Base-by-base conservation (phyloP, 1,140 invertebrate genomes). In the Grapholita molesta region DNA sequence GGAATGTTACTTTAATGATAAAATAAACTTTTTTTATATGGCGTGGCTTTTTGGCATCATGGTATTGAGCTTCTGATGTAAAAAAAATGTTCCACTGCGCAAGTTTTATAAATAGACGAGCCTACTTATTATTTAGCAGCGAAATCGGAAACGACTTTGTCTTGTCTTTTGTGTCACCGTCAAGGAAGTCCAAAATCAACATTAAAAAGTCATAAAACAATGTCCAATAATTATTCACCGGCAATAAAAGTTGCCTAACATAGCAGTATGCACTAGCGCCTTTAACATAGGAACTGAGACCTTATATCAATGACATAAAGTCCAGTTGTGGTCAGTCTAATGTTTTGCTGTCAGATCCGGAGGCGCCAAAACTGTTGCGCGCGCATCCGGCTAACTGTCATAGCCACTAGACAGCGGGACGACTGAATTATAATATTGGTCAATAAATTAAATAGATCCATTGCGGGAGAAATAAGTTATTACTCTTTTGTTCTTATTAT, bases 321-420 rank as follows among this genome's bases (percentile, higher is more conserved):
- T n/a, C n/a, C n/a, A n/a, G n/a, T n/a, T n/a, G n/a, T n/a, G n/a
- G n/a, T n/a, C n/a, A n/a, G n/a, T n/a, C n/a, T n/a, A n/a, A n/a
- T n/a, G n/a, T n/a, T n/a, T n/a, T n/a, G n/a, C n/a, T 25, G 24
- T 21, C 55, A 9, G 28, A 28, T 61, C 55, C 55, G 55, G 55
- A 30, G 55, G 55, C 55, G 55, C 55, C 28, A 71, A 79, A 78
- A 53, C 75, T 72, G 6, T 74, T 74, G 69, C 0, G 61, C 77
- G 73, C 3, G 70, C 61, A 9, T 74, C 73, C 1, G 76, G 35
- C 12, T 69, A 15, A 74, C 71, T 8, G 77, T 73, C 2, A 35
- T 65, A 8, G 64, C 7, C 11, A 76, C 75, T 64, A 71, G 48
- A 1, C 76, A 78, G 6, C 79, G 79, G 28, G 55, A 61, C 55